These are phyloP conservation scores for Stichopus chloronotus DNA, from an alignment of 35 echinoderm and acorn worm species.

Conservation along the genomic window DNA sequence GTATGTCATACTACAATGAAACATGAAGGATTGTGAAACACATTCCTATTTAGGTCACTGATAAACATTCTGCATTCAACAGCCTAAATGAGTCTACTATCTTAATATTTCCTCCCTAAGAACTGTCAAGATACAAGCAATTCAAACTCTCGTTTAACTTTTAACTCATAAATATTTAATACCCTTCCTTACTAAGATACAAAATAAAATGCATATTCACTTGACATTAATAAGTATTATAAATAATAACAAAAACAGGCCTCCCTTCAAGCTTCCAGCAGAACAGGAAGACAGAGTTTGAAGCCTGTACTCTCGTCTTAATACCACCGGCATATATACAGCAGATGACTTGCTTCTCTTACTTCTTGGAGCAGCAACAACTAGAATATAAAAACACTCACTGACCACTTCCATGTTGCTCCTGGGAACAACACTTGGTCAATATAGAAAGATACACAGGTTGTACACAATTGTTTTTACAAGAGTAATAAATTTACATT, in stretches of 20 bases:
- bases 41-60: no score
- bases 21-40: no score
- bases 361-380: conserved; percentile 1
- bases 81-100: no score
- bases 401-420: background rate
- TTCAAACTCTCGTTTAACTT: no score
- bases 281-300: background rate
- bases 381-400: background rate
- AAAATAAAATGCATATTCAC: no score
- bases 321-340: conserved; percentile 12
- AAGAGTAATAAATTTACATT: conserved; percentile 42
- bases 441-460: conserved; percentile 33
- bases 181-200: no score
- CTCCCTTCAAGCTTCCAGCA: background rate
- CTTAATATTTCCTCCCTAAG: no score
- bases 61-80: no score
- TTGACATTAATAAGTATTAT: no score
- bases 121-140: no score
- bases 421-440: background rate
- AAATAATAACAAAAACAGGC: background rate
- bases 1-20: no score
- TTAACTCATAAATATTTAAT: no score
- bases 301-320: background rate
- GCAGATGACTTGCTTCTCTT: background rate
- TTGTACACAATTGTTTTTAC: conserved; percentile 41